Conservation (phyloP, 2,797 vertebrate genomes). For the Sylvia borin region DNA sequence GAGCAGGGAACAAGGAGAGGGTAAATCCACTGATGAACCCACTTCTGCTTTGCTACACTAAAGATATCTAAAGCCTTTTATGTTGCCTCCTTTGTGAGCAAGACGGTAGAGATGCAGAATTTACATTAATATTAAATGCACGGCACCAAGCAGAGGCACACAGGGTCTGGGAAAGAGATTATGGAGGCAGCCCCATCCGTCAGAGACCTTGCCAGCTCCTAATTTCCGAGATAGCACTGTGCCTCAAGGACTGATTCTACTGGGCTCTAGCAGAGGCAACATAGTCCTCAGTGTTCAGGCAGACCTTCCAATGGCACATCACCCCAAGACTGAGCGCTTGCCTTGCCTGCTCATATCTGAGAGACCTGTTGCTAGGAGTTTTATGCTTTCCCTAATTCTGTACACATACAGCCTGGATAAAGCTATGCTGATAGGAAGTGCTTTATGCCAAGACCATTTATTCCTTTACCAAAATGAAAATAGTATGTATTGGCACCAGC, state of each 20-base stretch:
- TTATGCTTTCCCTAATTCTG: neutral
- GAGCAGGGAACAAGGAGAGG: neutral
- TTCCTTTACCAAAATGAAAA: neutral
- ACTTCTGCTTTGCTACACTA: neutral
- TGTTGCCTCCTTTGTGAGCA: neutral
- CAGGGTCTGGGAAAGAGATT: slow-evolving; percentile 2
- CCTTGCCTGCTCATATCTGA: neutral
- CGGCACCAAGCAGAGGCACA: neutral
- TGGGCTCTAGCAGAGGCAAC: neutral
- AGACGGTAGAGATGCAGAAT: neutral
- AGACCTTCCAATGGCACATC: neutral
- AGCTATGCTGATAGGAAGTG: neutral
- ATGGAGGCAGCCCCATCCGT: neutral
- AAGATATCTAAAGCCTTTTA: neutral
- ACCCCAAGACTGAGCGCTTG: fast-evolving
- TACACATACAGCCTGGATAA: neutral
- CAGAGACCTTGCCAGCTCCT: neutral
- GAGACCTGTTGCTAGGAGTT: neutral
- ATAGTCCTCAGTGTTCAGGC: neutral
- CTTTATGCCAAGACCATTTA: neutral
- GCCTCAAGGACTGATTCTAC: neutral
- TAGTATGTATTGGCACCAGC: neutral
- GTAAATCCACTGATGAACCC: neutral
- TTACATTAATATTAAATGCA: neutral
- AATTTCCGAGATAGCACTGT: neutral